Percentiles rank a stretch among this genome's conserved stretches.
These are phyloP conservation scores for Hydrozoanthus tunicans DNA, from an alignment of 64 coral and sea anemone genomes.

Conservation along the genomic window DNA sequence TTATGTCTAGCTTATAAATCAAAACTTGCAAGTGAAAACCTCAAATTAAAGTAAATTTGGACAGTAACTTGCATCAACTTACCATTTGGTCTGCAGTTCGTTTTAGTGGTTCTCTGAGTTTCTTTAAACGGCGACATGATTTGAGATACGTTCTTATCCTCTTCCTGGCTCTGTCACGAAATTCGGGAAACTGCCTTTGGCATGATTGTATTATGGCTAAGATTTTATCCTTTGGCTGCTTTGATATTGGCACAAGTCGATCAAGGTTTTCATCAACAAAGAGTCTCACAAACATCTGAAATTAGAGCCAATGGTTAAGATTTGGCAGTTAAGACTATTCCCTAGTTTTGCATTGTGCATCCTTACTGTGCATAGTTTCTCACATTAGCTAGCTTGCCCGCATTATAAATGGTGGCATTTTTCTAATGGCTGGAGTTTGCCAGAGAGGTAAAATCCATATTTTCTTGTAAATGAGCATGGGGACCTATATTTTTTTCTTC, in stretches of 20 bases:
- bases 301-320: background rate
- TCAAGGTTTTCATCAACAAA: slow-evolving; percentile 99
- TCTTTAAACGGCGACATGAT: slow-evolving; percentile 94
- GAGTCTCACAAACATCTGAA: slow-evolving; percentile 95
- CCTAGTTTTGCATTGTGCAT: too few relatives aligned
- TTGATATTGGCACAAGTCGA: slow-evolving; percentile 97
- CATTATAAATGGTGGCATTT: too few relatives aligned
- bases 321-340: background rate
- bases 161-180: slow-evolving; percentile 95
- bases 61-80: background rate
- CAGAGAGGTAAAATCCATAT: too few relatives aligned
- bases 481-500: too few relatives aligned
- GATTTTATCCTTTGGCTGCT: slow-evolving; percentile 98
- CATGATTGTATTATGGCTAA: slow-evolving; percentile 98
- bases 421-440: too few relatives aligned
- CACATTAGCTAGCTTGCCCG: too few relatives aligned
- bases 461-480: too few relatives aligned
- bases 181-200: slow-evolving; percentile 98
- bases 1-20: too few relatives aligned
- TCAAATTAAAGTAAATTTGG: too few relatives aligned
- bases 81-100: slow-evolving; percentile 99
- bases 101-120: slow-evolving; percentile 89
- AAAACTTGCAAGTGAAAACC: too few relatives aligned
- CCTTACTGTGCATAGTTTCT: too few relatives aligned
- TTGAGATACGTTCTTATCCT: slow-evolving; percentile 98